Percentiles rank a stretch among this genome's conserved stretches.
Conservation (phyloP, 2,888 invertebrate genomes). For the Ochropleura plecta region DNA sequence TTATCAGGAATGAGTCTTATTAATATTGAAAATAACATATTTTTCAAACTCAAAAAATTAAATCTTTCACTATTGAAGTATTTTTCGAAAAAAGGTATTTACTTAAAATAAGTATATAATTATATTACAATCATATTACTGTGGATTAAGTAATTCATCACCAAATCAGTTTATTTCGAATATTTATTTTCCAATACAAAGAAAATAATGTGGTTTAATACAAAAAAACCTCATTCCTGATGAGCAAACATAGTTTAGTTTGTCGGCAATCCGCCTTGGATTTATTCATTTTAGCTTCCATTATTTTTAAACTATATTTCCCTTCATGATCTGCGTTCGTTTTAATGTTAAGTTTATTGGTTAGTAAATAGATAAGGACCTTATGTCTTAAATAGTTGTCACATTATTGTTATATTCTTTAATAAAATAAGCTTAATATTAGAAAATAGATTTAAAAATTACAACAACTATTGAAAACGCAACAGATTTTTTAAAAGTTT, state of each 20-base stretch:
- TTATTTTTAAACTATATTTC: constrained; percentile 6
- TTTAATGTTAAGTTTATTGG: constrained; percentile 6
- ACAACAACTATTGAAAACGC: constrained; percentile 45
- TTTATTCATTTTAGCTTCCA: constrained; percentile 44
- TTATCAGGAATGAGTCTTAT: constrained; percentile 35
- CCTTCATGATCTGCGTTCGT: constrained; percentile 19
- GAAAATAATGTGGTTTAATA: not conserved
- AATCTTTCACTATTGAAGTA: too few relatives aligned
- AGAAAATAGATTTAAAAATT: constrained; percentile 13
- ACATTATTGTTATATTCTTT: not conserved
- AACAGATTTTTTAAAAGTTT: constrained; percentile 17
- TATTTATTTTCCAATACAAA: not conserved
- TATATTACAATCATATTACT: too few relatives aligned
- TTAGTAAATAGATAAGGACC: not conserved
- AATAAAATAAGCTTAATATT: constrained; percentile 7
- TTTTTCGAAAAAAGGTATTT: too few relatives aligned
- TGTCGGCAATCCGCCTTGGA: constrained; percentile 82
- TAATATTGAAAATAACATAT: not conserved
- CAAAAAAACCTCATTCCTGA: constrained; percentile 31
- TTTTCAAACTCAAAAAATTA: not conserved
- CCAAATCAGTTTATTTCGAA: not conserved
- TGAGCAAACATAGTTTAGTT: constrained; percentile 38
- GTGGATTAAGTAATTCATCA: too few relatives aligned
- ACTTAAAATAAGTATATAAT: too few relatives aligned
- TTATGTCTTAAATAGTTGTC: not conserved